Base-by-base conservation (phyloP, 2,888 invertebrate genomes). In the Allolobophora icterica region DNA sequence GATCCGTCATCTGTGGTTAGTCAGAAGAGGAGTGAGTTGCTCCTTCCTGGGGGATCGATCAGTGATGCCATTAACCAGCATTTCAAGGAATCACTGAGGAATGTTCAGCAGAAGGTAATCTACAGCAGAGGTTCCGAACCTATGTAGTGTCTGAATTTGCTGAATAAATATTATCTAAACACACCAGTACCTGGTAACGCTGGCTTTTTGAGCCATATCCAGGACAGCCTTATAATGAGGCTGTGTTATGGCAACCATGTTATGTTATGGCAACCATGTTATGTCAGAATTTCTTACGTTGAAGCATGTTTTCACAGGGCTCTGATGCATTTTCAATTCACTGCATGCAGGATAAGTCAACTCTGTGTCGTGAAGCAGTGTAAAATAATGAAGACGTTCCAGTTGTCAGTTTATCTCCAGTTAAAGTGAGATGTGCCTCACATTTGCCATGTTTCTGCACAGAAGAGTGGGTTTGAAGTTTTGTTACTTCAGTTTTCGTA, bases 1-100 rank as follows among this genome's bases (percentile, higher is more conserved):
- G 45, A 45, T 90, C 71, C 71, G 11, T 71, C 71, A 11, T 71
- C 71, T 30, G 30, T 71, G 71, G 90, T 90, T 24, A 58, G 58
- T 58, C 90, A 71, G 24, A 84, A 90, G 42, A 90, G 90, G 71
- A 90, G 38, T 42, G 90, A 90, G 84, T 84, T 90, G 38, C 52
- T 90, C 30, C 30, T 84, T 84, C 84, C 52, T n/a, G n/a, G n/a
- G 11, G 90, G 84, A 84, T 42, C 93, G 42, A 93, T 91, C 34
- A 93, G 93, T 84, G 94, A 94, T 21, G 95, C 95, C 38, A 95
- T 98, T 92, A 97, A 97, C 94, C 97, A 98, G 95, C 98, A 98
- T 96, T 98, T 98, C 95, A 97, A 97, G 94, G 98, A 98, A 96
- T 98, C 98, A 93, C 96, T 98, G 45, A 94, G 97, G 95, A 96